These are phyloP conservation scores for Megastigmus dorsalis DNA, from an alignment of 2,888 invertebrate genomes.

Conservation along the genomic window DNA sequence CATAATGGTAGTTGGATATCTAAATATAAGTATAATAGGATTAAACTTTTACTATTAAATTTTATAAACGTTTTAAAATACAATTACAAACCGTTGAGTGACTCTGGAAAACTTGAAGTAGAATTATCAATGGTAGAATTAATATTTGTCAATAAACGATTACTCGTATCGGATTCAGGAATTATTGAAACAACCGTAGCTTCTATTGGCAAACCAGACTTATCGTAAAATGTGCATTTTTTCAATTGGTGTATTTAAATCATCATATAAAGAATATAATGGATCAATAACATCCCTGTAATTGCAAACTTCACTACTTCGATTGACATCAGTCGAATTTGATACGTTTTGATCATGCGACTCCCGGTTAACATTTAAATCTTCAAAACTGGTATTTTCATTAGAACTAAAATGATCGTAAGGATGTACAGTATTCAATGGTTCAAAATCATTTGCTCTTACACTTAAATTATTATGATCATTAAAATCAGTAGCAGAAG, in stretches of 20 bases:
- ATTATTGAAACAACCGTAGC: background rate
- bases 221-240: background rate
- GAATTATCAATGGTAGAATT: background rate
- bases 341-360: background rate
- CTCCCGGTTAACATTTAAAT: background rate
- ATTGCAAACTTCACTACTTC: background rate
- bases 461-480: too few relatives aligned
- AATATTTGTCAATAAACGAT: background rate
- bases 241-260: background rate
- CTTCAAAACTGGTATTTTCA: too few relatives aligned
- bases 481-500: too few relatives aligned
- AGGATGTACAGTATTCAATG: background rate
- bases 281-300: background rate
- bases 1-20: background rate
- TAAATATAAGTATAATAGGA: background rate
- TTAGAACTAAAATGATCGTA: too few relatives aligned
- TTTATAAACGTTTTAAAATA: background rate
- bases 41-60: background rate
- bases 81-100: background rate
- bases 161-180: background rate
- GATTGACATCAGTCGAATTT: background rate
- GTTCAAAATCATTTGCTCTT: background rate
- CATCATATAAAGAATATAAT: too few relatives aligned
- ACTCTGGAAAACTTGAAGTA: background rate
- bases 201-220: background rate